Base-by-base conservation (phyloP, 2,113 vertebrate genomes). In the Aegithalos caudatus region DNA sequence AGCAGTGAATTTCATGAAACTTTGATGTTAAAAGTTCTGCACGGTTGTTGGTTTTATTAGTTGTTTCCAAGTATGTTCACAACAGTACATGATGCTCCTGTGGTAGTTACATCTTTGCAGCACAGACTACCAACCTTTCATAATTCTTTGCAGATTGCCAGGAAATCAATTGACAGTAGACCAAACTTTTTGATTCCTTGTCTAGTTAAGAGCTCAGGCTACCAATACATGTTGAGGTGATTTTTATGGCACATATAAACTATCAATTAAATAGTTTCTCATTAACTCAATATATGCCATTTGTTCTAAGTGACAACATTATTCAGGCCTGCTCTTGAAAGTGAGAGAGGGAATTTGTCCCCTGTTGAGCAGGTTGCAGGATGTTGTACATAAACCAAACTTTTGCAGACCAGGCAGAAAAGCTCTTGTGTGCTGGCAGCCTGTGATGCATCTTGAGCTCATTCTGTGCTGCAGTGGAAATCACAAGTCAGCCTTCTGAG, bases 161-260 rank as follows among this genome's bases (percentile, higher is more conserved):
- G 27, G 12, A 94, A 86, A 37, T 60, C 35, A 72, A 19, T 42
- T 51, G 40, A 58, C 31, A 61, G 10, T 35, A 73, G 14, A 78
- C 54, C 14, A 81, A 25, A 42, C 42, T 82, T 81, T 29, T 21
- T 78, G 69, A 47, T 31, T 58, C 80, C 18, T 20, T 83, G 27
- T 42, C 33, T 82, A 13, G 44, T 40, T 57, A 45, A 81, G 44
- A 89, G 33, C 53, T 70, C 47, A 67, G 18, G 13, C 27, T 61
- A 53, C n/a, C 19, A 35, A 48, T 29, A 6, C 31, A 9, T 1
- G 1, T 42, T 6, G 16, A 10, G 6, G 4, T 64, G 21, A 2
- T 73, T 86, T 58, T 69, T 81, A 38, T 38, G 72, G 40, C 29
- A 35, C 1, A 0, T 77, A 35, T 21, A 56, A 80, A 62, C 37